Evolutionary conservation across 2,797 vertebrate species (phyloP), one percentile per base, ranked within the genome.

Genomic region (Acanthornis magna): DNA sequence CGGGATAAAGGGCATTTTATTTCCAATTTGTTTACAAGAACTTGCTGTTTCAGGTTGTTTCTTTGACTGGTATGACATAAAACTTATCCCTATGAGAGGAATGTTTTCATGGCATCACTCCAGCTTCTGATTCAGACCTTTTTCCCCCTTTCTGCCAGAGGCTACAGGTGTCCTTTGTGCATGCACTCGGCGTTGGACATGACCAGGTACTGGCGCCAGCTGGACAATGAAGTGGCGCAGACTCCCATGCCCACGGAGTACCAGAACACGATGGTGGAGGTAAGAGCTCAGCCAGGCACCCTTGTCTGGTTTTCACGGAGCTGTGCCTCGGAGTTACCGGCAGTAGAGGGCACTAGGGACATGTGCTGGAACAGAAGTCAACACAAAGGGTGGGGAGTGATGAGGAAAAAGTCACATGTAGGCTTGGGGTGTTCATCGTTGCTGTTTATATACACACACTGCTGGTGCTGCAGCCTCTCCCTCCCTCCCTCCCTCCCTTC

Each of bases 221-320:
- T 98, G 53, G 99, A 99, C 92, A 96, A 97, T 3, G 98, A 99
- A 85, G 98, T 99, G 4, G 98, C 98, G 0, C 98, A 98, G 95
- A 98, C 98, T 17, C 99, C 99, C 1, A 99, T 99, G 99, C 99
- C 99, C 21, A 95, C 97, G 1, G 99, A 99, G 55, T 99, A 99
- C 95, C 98, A 98, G 97, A 98, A 98, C 48, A 97, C 98, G 95
- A 98, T 98, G 92, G 98, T 99, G 67, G 98, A 99, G 98, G 99
- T 99, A 70, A 98, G 98, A 90, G 36, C 23, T 0, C 25, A 7
- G 23, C 10, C 27, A 14, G 21, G 30, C 2, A 0, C 10, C 2
- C 1, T 2, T 8, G 4, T 25, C 38, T 36, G 5, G 3, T 17
- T 8, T 27, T 16, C 25, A 2, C 11, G 53, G 61, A 13, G n/a